Evolutionary conservation across 35 echinoderm and acorn worm species (phyloP).

Genomic region (Lytechinus pictus): DNA sequence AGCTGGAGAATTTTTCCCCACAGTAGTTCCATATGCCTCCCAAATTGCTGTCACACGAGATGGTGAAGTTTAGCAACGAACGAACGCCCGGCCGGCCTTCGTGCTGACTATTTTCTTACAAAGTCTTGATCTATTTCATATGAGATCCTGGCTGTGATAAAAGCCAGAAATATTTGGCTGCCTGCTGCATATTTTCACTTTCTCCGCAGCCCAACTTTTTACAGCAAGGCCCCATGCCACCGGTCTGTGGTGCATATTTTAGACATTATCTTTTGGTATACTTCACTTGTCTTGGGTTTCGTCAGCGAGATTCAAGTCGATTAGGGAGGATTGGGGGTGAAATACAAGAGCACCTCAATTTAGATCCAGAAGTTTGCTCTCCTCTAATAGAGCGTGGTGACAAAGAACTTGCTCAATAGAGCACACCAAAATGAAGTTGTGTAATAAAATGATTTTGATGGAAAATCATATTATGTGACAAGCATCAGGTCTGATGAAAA

Average conservation of each 20-base stretch:
- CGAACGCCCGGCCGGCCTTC: background rate
- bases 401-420: background rate
- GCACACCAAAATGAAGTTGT: background rate
- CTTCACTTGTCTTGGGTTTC: conserved; percentile 9
- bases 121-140: conserved; percentile 12
- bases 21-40: conserved; percentile 16
- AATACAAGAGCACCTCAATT: conserved; percentile 4
- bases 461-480: background rate
- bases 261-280: background rate
- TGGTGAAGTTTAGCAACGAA: background rate
- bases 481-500: background rate
- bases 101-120: background rate
- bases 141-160: conserved; percentile 10
- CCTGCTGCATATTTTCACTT: conserved; percentile 11
- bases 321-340: background rate
- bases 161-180: background rate
- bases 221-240: background rate
- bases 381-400: background rate
- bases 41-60: conserved; percentile 17
- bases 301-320: conserved; percentile 9
- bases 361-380: background rate
- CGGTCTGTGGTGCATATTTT: conserved; percentile 9
- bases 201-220: background rate
- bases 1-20: background rate
- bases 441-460: background rate